These are phyloP conservation scores for Morelia viridis DNA, from an alignment of 2,797 vertebrate species.

Conservation along the genomic window DNA sequence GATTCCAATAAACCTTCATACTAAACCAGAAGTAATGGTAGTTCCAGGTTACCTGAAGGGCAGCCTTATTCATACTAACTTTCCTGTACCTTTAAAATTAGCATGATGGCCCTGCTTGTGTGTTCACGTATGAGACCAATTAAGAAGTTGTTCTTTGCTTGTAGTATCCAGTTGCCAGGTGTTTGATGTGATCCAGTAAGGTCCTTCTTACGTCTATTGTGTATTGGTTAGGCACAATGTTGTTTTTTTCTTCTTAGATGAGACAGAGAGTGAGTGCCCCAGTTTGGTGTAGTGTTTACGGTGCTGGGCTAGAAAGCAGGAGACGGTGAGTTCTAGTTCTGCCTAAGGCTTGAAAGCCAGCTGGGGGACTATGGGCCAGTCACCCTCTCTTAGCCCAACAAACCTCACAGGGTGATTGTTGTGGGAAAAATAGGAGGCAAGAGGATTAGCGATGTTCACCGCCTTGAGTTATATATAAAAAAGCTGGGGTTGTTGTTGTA, in stretches of 20 bases:
- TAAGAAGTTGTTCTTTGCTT: neutral
- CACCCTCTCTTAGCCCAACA: neutral
- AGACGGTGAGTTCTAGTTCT: neutral
- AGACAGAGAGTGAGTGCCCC: neutral
- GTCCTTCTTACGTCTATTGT: neutral
- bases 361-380: neutral
- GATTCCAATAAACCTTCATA: neutral
- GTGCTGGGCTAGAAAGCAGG: neutral
- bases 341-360: neutral
- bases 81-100: neutral
- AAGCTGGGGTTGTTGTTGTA: too few species aligned
- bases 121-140: neutral
- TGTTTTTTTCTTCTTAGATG: constrained; percentile 38
- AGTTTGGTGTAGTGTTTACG: neutral
- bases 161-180: neutral
- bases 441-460: neutral
- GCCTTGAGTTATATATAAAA: neutral
- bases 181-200: neutral
- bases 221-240: neutral
- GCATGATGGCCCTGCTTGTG: neutral
- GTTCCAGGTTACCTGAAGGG: neutral
- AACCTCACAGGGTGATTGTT: neutral
- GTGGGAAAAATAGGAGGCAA: neutral
- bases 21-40: neutral
- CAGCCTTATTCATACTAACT: neutral